Conservation (phyloP, 2,797 vertebrate genomes). For the Pangasius mekongensis region DNA sequence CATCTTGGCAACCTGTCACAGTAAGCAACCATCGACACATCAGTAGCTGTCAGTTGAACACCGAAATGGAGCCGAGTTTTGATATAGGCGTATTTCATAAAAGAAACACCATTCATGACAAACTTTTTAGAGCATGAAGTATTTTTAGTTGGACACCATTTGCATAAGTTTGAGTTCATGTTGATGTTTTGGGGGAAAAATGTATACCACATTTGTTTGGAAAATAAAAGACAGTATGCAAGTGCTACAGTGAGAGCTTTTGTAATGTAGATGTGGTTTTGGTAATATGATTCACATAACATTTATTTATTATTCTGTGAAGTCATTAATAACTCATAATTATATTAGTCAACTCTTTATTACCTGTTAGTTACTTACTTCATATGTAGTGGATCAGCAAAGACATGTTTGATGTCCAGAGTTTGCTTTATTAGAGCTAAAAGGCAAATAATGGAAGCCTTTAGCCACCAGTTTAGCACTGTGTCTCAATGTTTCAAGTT, state of each 20-base stretch:
- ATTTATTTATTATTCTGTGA: neutral
- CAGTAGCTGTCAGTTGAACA: constrained; percentile 34
- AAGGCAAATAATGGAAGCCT: neutral
- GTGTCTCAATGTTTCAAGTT: neutral
- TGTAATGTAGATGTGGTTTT: neutral
- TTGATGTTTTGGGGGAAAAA: constrained; percentile 54
- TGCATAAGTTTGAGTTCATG: constrained; percentile 57
- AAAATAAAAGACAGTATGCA: constrained; percentile 67
- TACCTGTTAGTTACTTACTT: neutral
- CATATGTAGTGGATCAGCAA: neutral
- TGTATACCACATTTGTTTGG: constrained; percentile 67
- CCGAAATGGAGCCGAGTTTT: constrained; percentile 39
- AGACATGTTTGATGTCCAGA: neutral
- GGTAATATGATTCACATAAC: neutral
- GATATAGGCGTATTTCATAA: constrained; percentile 52
- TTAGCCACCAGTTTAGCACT: neutral
- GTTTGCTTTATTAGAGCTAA: neutral
- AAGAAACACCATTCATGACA: constrained; percentile 44
- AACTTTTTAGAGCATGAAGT: constrained; percentile 61
- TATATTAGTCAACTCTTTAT: neutral
- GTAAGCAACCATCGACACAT: constrained; percentile 22
- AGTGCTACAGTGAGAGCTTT: constrained; percentile 16
- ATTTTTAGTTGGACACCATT: constrained; percentile 59
- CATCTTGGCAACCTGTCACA: constrained; percentile 40
- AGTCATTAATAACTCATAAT: neutral